Conservation (phyloP, 2,888 invertebrate species). For the Stenolophus ochropezus region DNA sequence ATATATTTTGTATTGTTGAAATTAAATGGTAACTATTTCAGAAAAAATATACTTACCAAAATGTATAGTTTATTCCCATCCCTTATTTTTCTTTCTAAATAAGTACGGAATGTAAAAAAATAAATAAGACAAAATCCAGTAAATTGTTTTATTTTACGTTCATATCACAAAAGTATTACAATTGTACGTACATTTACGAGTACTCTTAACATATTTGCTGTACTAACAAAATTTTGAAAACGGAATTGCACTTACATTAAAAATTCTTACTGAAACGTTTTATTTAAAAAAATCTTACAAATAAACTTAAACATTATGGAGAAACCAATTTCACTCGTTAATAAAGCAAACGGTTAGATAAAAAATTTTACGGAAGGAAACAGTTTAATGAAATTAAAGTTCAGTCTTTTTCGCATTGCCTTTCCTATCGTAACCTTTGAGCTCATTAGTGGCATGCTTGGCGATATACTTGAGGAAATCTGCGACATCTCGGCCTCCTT, state of each 20-base stretch:
- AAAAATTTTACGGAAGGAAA: conserved; percentile 32
- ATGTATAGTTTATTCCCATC: too few relatives aligned
- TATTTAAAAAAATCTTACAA: conserved; percentile 56
- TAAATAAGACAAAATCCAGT: conserved; percentile 6
- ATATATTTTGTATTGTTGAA: too few relatives aligned
- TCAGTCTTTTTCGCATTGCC: conserved; percentile 82
- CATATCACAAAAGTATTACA: conserved; percentile 59
- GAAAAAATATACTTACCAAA: too few relatives aligned
- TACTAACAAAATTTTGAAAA: conserved; percentile 29
- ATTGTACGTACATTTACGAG: conserved; percentile 49
- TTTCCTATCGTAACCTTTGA: conserved; percentile 90
- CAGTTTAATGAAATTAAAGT: conserved; percentile 72
- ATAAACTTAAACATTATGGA: conserved; percentile 34
- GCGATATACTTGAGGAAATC: conserved; percentile 97
- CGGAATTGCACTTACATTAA: conserved; percentile 38
- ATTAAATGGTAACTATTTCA: too few relatives aligned
- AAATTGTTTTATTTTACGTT: conserved; percentile 56
- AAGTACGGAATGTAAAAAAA: background rate
- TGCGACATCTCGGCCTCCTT: conserved; percentile 93
- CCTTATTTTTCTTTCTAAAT: background rate
- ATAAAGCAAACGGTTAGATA: conserved; percentile 41
- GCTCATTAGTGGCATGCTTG: conserved; percentile 90
- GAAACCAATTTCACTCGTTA: conserved; percentile 53
- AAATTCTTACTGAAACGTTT: conserved; percentile 39
- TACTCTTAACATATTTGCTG: conserved; percentile 7